These are phyloP conservation scores for Thalpophila matura DNA, from an alignment of 2,888 invertebrate species.

Conservation along the genomic window DNA sequence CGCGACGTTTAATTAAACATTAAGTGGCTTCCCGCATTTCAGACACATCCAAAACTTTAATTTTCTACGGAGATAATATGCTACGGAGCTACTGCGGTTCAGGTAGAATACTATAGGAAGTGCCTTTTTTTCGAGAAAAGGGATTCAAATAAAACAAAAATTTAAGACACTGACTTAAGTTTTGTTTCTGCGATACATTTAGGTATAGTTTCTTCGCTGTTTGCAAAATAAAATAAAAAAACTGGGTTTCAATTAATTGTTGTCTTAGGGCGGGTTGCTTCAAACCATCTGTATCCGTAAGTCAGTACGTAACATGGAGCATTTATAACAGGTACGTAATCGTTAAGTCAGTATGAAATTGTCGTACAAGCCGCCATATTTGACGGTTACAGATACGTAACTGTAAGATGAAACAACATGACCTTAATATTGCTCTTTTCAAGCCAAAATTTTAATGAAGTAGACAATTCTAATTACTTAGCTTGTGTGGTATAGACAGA, in stretches of 20 bases:
- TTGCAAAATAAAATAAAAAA: not conserved
- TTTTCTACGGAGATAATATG: slow-evolving; percentile 50
- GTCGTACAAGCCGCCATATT: too few relatives aligned
- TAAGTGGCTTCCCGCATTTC: slow-evolving; percentile 63
- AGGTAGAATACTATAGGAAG: slow-evolving; percentile 9
- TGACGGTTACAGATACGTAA: too few relatives aligned
- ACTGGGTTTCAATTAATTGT: slow-evolving; percentile 22
- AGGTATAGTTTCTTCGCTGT: not conserved
- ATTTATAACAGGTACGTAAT: too few relatives aligned
- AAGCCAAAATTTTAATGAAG: slow-evolving; percentile 20
- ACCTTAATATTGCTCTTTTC: not conserved
- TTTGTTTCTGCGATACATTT: not conserved
- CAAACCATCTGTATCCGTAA: too few relatives aligned
- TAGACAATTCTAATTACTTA: slow-evolving; percentile 15
- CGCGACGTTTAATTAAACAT: slow-evolving; percentile 71
- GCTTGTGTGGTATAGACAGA: slow-evolving; percentile 1
- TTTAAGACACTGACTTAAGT: not conserved
- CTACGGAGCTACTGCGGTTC: slow-evolving; percentile 27
- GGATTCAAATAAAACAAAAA: not conserved
- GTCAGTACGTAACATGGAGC: too few relatives aligned
- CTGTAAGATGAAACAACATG: too few relatives aligned
- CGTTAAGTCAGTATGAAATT: too few relatives aligned
- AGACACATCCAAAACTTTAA: slow-evolving; percentile 59
- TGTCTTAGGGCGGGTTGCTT: too few relatives aligned
- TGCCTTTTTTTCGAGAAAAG: slow-evolving; percentile 12